These are phyloP conservation scores for Drosophila mimica DNA, from an alignment of 2,888 invertebrate genomes.

Conservation along the genomic window DNA sequence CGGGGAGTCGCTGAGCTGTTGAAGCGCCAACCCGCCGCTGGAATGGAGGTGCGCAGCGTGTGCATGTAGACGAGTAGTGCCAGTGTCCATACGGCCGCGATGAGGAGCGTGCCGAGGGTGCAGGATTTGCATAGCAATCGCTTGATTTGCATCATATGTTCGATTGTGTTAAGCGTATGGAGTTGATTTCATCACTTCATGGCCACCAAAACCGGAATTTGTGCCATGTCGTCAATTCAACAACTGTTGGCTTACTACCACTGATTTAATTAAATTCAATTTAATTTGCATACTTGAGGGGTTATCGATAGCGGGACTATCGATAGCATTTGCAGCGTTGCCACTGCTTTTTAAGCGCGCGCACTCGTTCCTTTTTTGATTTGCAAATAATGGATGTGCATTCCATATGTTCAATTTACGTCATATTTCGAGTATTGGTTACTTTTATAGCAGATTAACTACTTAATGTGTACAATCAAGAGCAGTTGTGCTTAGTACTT, in stretches of 20 bases:
- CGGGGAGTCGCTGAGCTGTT: conserved; percentile 33
- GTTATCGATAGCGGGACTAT: conserved; percentile 27
- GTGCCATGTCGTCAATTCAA: conserved; percentile 45
- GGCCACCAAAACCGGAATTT: conserved; percentile 54
- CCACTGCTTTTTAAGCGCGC: conserved; percentile 5
- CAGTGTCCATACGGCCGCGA: conserved; percentile 64
- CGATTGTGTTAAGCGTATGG: conserved; percentile 6
- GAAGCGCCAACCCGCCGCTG: conserved; percentile 68
- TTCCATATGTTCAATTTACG: not conserved
- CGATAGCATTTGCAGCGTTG: conserved; percentile 22
- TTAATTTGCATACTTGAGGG: conserved; percentile 57
- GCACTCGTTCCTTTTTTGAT: conserved; percentile 12
- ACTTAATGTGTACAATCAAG: not conserved
- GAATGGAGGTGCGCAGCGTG: conserved; percentile 61
- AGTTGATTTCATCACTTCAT: conserved; percentile 47
- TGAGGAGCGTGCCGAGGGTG: conserved; percentile 59
- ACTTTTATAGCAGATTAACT: not conserved
- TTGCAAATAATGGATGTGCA: not conserved
- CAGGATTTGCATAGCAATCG: conserved; percentile 76
- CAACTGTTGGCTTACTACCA: conserved; percentile 19
- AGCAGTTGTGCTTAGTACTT: not conserved
- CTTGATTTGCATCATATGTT: conserved; percentile 76
- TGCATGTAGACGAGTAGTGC: conserved; percentile 69
- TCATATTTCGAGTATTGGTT: not conserved
- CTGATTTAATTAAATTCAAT: conserved; percentile 54